Evolutionary conservation across 2,113 vertebrate genomes (phyloP), one percentile per base, ranked within the genome.

Genomic region (Lepus americanus): DNA sequence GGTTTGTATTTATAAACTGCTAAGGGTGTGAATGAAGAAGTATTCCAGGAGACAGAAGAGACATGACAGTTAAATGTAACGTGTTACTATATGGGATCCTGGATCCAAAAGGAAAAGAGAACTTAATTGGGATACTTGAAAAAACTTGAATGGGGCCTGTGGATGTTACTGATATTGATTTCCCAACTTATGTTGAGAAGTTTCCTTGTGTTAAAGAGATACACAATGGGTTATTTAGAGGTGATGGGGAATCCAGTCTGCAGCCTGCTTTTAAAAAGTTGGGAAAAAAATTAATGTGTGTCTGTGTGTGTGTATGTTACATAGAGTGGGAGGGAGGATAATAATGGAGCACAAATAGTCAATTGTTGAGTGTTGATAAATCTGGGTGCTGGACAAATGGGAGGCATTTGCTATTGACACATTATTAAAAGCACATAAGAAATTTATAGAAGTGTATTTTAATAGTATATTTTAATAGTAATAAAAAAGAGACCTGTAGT

Each of bases 21-120:
- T 86, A 29, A 92, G 64, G 39, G 29, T 29, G 9, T 70, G 63
- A 87, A 92, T 86, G 25, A 86, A 74, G 77, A 92, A 92, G 33
- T 79, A 76, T 74, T 89, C 19, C 19, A 86, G 19, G 73, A 94
- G 39, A 25, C 22, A 70, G 36, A 80, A 59, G 67, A 90, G 36
- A 53, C 11, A 66, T 3, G 39, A 17, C 29, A 90, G 20, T 72
- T 82, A 91, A 87, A 61, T 83, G 5, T 72, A 87, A 78, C 19
- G 5, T 89, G 10, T 90, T 90, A 16, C 29, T 80, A 0, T 77
- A 72, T 87, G 53, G 76, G 33, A 17, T 61, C n/a, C 25, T 84
- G 29, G 16, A 11, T 33, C 73, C 27, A n/a, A 85, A 77, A 88
- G 14, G 81, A 86, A 72, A 84, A 94, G 33, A 82, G 31, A 79